Evolutionary conservation across 2,113 vertebrate species (phyloP).

Genomic region (Ibidorhyncha struthersii): DNA sequence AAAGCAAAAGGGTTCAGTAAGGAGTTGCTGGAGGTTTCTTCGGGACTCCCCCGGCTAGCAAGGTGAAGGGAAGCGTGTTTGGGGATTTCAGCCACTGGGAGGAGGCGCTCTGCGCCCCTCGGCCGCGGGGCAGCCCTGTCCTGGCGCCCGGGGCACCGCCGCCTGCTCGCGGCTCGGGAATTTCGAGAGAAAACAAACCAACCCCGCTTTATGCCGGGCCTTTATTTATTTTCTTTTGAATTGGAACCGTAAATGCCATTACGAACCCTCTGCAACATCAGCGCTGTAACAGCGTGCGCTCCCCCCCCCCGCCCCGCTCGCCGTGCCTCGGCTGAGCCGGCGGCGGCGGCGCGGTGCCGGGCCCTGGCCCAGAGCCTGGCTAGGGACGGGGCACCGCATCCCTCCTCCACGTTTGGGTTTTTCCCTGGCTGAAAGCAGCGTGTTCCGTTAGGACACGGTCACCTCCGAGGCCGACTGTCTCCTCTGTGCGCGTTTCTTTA

Average conservation of each 20-base stretch:
- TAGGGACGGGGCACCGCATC: not conserved
- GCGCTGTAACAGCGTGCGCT: no score
- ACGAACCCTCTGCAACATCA: not conserved
- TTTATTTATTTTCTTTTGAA: not conserved
- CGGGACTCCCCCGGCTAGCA: not conserved
- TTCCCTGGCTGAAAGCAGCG: not conserved
- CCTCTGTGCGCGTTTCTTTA: accelerated
- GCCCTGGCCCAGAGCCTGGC: not conserved
- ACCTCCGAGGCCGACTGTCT: accelerated
- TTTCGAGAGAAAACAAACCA: not conserved
- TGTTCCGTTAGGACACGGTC: accelerated
- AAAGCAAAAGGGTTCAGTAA: not conserved
- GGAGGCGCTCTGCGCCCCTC: accelerated
- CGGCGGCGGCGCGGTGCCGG: not conserved
- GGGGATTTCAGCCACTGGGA: not conserved
- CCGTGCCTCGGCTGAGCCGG: not conserved
- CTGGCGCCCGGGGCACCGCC: not conserved
- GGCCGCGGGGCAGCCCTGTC: not conserved
- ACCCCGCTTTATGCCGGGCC: not conserved
- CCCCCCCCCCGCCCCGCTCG: not conserved
- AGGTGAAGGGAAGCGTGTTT: not conserved
- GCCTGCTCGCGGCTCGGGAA: accelerated
- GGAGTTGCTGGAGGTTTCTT: not conserved
- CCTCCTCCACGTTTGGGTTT: accelerated
- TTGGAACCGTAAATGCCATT: not conserved